Conservation (phyloP, 2,113 vertebrate genomes). For the Lepus europaeus region DNA sequence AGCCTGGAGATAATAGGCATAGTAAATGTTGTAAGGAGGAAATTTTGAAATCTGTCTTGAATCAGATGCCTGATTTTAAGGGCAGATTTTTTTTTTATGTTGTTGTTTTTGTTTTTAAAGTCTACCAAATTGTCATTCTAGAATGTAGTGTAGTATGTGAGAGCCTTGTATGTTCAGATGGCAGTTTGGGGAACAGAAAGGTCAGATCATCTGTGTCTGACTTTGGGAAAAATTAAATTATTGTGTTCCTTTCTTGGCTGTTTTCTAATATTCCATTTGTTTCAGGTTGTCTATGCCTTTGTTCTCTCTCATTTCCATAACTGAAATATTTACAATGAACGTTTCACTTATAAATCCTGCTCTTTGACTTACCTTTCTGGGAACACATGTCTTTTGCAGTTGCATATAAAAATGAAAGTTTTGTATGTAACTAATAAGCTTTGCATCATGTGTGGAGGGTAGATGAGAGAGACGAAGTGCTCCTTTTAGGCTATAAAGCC, state of each 20-base stretch:
- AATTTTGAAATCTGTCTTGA: slow-evolving; percentile 45
- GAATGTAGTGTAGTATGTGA: neutral
- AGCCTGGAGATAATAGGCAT: neutral
- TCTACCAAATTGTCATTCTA: neutral
- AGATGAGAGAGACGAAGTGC: neutral
- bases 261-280: neutral
- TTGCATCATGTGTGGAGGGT: neutral
- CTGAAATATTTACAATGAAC: slow-evolving; percentile 11
- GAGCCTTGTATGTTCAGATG: neutral
- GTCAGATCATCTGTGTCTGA: neutral
- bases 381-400: slow-evolving; percentile 4
- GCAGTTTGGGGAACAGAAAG: neutral
- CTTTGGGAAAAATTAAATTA: neutral
- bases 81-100: neutral
- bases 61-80: neutral
- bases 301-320: neutral
- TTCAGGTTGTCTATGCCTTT: neutral
- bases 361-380: neutral
- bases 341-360: neutral
- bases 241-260: neutral
- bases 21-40: neutral
- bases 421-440: neutral
- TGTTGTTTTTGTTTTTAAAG: slow-evolving; percentile 1
- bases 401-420: neutral
- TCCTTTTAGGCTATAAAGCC: neutral